phyloP scores from a whole-genome alignment of 1,140 invertebrate genomes.

The Apis dorsata region DNA sequence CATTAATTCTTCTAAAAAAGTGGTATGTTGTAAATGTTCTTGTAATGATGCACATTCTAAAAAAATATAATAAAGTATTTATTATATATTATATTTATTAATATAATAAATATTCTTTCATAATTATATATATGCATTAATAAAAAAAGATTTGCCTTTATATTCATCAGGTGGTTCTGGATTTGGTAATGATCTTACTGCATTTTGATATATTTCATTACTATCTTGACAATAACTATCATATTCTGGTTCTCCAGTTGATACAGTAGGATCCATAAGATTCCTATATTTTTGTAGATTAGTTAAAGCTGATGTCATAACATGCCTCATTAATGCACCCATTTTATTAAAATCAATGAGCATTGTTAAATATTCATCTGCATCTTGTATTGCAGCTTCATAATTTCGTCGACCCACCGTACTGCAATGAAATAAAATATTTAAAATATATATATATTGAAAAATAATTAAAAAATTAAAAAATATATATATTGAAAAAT shows the following conservation, averaged over 20 bases:
- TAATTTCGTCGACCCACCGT: constrained; percentile 77
- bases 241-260: constrained; percentile 81
- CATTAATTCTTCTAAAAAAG: constrained; percentile 96
- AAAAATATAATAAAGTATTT: constrained; percentile 52
- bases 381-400: constrained; percentile 86
- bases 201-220: constrained; percentile 89
- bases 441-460: not conserved
- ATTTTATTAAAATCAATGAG: constrained; percentile 95
- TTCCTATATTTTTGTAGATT: constrained; percentile 85
- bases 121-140: not conserved
- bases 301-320: constrained; percentile 94
- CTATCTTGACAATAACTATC: constrained; percentile 87
- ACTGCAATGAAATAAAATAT: constrained; percentile 63
- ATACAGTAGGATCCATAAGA: constrained; percentile 75
- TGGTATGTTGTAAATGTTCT: constrained; percentile 89
- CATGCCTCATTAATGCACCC: constrained; percentile 95
- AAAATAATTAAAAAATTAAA: too few species aligned
- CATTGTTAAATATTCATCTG: constrained; percentile 92
- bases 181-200: constrained; percentile 88
- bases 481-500: too few species aligned
- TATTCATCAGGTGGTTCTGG: constrained; percentile 91
- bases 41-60: constrained; percentile 89
- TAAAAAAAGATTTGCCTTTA: constrained; percentile 76
- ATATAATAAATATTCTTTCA: not conserved
- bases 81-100: too few species aligned